Percentiles rank a stretch among this genome's conserved stretches.
Evolutionary conservation across 2,113 vertebrate species (phyloP).

Genomic region (Procapra przewalskii): DNA sequence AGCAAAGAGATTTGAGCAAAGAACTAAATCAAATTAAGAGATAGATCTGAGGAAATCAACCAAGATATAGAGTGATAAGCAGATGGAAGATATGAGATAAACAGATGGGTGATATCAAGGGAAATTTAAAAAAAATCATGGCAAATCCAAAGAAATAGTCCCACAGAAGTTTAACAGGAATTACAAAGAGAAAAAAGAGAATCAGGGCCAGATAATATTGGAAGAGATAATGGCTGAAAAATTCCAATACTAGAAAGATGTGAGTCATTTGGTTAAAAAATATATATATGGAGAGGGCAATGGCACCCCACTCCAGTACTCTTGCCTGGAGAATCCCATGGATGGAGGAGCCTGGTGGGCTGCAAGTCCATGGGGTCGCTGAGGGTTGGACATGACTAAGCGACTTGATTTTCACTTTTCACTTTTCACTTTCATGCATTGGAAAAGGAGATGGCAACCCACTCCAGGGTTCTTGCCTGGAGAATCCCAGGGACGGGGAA

Average conservation of each 20-base stretch:
- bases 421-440: no score
- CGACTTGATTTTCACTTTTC: no score
- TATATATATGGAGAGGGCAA: neutral
- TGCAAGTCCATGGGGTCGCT: no score
- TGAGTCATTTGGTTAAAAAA: neutral
- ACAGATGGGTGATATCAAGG: conserved; percentile 36
- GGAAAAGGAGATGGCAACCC: no score
- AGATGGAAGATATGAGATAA: conserved; percentile 47
- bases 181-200: neutral
- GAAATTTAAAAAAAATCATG: neutral
- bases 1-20: neutral
- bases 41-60: conserved; percentile 17
- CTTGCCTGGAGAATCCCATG: no score
- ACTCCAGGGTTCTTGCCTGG: no score
- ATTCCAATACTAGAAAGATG: neutral
- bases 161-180: conserved; percentile 24
- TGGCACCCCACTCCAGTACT: no score
- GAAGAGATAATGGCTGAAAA: neutral
- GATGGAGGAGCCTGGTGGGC: no score
- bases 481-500: no score
- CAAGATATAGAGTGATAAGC: conserved; percentile 35
- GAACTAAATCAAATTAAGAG: conserved; percentile 26
- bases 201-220: neutral
- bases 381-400: no score
- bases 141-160: neutral